Base-by-base conservation (phyloP, 2,888 invertebrate species). In the Meghimatium bilineatum region DNA sequence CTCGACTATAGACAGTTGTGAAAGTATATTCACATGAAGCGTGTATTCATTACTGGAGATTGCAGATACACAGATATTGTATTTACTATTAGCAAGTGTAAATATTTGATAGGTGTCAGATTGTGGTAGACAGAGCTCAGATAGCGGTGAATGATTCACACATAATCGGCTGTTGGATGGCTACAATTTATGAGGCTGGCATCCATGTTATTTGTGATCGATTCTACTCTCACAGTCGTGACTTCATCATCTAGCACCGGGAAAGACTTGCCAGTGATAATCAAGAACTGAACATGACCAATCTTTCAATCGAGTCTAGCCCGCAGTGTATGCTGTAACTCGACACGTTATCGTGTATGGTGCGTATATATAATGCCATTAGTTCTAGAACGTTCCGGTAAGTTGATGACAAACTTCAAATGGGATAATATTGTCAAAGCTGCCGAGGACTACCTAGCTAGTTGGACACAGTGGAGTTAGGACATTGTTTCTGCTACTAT, bases 181-280 rank as follows among this genome's bases (percentile, higher is more conserved):
- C 32, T 56, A 32, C 56, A 76, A 60, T 60, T 56, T 1, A 56
- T 76, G 56, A 76, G 34, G 5, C 34, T 56, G 56, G 76, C 76
- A 76, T 76, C 76, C 76, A 76, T 76, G 44, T 76, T 76, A 76
- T 76, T 76, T 56, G 32, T 1, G n/a, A 76, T 76, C 32, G 76
- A 76, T 76, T 60, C 60, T 20, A 17, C 56, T 56, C 56, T 75
- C 52, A 2, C 76, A 56, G 69, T 76, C 76, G 76, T 49, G 20
- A 76, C 76, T 75, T 29, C 38, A 34, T 56, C 76, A 44, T 20
- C 29, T 56, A 32, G 26, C 23, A 56, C 56, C 44, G 49, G 34
- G 32, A 76, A 23, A 34, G 32, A 76, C 56, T 52, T 76, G 76
- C 60, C 76, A 32, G 23, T 34, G 32, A 32, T 52, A 34, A 69